Base-by-base conservation (phyloP, 2,888 invertebrate genomes). In the Leucophora obtusa region DNA sequence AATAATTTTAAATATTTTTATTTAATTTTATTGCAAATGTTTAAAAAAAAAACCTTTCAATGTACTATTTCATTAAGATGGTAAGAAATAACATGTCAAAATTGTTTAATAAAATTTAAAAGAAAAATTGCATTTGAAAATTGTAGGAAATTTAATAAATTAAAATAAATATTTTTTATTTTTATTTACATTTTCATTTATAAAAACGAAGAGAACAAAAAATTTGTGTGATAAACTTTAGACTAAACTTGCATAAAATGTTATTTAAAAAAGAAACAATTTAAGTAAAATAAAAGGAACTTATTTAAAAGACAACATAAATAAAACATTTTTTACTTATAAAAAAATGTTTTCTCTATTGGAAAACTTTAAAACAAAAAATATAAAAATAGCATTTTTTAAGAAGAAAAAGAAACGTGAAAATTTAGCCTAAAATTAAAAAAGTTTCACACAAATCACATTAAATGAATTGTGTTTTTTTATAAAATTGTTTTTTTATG, bases 201-300 rank as follows among this genome's bases (percentile, higher is more conserved):
- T 58, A 72, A 35, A 28, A n/a, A 53, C 51, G 72, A 78, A 51
- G 51, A 63, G 35, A 33, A 72, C 62, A 56, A 68, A 65, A 72
- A 71, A 79, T 79, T 79, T 79, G 74, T 74, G 79, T 79, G 79
- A 79, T 79, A 79, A 66, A 70, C 63, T 79, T 79, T 79, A 79
- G 74, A 74, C 79, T 79, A 79, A 79, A 79, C 74, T 74, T 74
- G 62, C 66, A 68, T 73, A 69, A 78, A 78, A 78, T 78, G 78
- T 68, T 79, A 79, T 72, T 66, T 72, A 68, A 72, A 28, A 65
- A 58, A 18, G 60, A 63, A 53, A 17, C 35, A 28, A 28, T 33
- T 47, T 15, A 78, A 72, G 66, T 62, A 78, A 72, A 62, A 53
- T 17, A 8, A 71, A 56, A 24, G 21, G 51, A 21, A 73, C 58